phyloP scores from a whole-genome alignment of 2,888 invertebrate genomes.

The Candidula unifasciata region DNA sequence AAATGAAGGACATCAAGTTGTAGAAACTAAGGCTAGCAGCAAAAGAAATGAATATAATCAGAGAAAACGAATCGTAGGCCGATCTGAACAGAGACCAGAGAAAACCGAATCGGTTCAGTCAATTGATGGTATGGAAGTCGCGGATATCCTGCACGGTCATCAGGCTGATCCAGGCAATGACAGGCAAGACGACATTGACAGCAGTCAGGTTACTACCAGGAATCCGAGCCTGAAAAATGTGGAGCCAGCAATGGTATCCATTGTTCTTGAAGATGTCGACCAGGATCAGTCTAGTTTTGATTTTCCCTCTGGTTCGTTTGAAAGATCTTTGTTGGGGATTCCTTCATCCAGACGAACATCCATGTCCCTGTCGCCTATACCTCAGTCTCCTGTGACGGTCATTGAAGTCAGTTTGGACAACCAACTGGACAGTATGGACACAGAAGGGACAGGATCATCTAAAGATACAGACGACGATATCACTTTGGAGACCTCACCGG shows the following conservation, averaged over 20 bases:
- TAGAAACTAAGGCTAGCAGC: too few species aligned
- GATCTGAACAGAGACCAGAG: neutral
- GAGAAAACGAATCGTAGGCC: too few species aligned
- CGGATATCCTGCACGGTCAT: constrained; percentile 63
- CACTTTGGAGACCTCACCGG: neutral
- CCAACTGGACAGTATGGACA: constrained; percentile 69
- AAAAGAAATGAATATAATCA: too few species aligned
- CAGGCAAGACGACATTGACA: neutral
- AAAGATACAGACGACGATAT: constrained; percentile 50
- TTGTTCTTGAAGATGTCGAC: constrained; percentile 63
- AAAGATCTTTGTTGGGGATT: constrained; percentile 17
- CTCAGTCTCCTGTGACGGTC: constrained; percentile 71
- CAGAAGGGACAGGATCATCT: constrained; percentile 57
- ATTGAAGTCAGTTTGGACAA: constrained; percentile 74
- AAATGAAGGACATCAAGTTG: too few species aligned
- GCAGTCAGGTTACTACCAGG: neutral
- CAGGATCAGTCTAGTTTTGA: constrained; percentile 37
- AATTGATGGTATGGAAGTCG: constrained; percentile 65
- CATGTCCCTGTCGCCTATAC: constrained; percentile 60
- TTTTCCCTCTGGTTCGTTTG: neutral
- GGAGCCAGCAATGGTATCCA: constrained; percentile 64
- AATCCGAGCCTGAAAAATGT: constrained; percentile 25
- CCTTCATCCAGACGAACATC: constrained; percentile 39
- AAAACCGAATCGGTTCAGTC: constrained; percentile 38
- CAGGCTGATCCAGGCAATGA: neutral